A percentile compares a stretch with the other conserved stretches of the same genome.
phyloP scores from a whole-genome alignment of 2,888 invertebrate genomes.

The Perithous albicinctus region DNA sequence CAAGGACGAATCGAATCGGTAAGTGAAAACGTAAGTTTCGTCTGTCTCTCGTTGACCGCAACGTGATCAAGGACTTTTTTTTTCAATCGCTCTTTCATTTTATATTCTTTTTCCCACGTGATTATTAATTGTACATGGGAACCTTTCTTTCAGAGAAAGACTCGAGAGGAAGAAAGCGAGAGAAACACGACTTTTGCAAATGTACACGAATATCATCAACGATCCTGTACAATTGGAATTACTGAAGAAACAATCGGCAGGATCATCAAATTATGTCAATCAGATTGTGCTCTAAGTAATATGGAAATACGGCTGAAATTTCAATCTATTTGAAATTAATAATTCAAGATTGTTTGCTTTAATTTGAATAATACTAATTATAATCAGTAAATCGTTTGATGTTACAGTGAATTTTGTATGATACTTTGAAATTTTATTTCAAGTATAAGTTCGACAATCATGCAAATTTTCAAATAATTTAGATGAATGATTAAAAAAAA shows the following conservation, averaged over 20 bases:
- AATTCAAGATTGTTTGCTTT: neutral
- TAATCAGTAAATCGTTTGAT: no score
- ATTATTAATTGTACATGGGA: neutral
- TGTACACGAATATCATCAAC: conserved; percentile 14
- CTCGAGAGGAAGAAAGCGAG: conserved; percentile 15
- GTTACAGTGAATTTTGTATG: no score
- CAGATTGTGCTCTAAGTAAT: neutral
- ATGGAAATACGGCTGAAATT: neutral
- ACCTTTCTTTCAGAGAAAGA: conserved; percentile 12
- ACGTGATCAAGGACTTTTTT: neutral
- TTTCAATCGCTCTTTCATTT: neutral
- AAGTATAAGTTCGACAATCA: no score
- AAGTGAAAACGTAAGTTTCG: conserved; percentile 22
- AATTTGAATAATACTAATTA: neutral
- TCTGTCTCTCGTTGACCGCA: neutral
- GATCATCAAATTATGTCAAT: conserved; percentile 6
- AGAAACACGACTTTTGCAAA: neutral
- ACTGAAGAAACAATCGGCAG: neutral
- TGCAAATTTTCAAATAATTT: no score
- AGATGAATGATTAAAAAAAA: no score
- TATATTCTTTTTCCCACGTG: neutral
- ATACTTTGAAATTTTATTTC: no score
- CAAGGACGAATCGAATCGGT: conserved; percentile 56
- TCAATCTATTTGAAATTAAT: neutral
- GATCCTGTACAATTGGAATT: conserved; percentile 5